A percentile compares a stretch with the other conserved stretches of the same genome.
These are phyloP conservation scores for Oncorhynchus keta DNA, from an alignment of 2,113 vertebrate species.

Conservation along the genomic window DNA sequence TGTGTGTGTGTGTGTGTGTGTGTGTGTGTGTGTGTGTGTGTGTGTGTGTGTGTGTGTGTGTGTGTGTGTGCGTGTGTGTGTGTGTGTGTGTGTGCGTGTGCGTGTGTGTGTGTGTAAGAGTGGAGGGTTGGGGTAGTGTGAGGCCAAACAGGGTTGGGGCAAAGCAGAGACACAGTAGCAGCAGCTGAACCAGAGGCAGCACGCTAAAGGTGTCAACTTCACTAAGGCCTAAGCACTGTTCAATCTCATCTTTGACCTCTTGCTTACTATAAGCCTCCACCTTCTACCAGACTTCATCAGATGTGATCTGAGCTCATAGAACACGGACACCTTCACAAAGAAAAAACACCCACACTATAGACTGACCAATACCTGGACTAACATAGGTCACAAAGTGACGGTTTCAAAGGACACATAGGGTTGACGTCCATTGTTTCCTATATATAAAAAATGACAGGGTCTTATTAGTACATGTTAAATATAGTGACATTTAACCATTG, in stretches of 20 bases:
- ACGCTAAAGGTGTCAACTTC: conserved; percentile 9
- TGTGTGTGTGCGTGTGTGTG: too few relatives aligned
- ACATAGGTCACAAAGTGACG: too few relatives aligned
- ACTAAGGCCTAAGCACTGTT: not conserved
- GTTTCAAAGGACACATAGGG: not conserved
- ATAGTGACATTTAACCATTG: too few relatives aligned
- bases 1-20: too few relatives aligned
- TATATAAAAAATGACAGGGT: too few relatives aligned
- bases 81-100: not conserved
- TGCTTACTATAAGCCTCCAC: not conserved
- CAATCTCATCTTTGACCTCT: conserved; percentile 1
- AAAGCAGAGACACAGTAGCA: conserved; percentile 8
- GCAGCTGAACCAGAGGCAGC: not conserved
- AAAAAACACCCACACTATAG: too few relatives aligned
- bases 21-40: too few relatives aligned
- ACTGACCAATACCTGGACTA: too few relatives aligned
- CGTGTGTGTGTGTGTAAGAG: not conserved
- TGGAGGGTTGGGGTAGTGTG: not conserved
- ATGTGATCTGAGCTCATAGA: not conserved
- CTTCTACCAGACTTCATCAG: not conserved
- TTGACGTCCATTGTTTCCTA: too few relatives aligned
- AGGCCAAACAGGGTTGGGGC: not conserved
- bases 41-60: too few relatives aligned
- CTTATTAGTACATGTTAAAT: too few relatives aligned
- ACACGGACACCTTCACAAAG: not conserved